Evolutionary conservation across 2,113 vertebrate species (phyloP), one percentile per base, ranked within the genome.

Genomic region (Xiphorhynchus elegans): DNA sequence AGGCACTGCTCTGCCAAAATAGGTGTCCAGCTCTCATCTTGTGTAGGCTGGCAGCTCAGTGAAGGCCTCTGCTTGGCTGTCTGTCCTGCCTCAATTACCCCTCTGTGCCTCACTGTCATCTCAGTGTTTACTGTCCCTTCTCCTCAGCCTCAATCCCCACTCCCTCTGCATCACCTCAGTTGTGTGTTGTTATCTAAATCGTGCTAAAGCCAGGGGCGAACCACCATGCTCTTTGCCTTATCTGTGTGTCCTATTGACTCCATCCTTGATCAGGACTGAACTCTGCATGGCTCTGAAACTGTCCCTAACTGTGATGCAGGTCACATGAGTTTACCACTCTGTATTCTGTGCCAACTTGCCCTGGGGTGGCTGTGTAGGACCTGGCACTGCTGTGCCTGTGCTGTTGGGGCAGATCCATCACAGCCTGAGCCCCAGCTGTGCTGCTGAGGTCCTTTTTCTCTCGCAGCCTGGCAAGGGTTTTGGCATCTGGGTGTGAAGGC

Each of bases 191-290:
- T n/a, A 58, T 53, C 46, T 75, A 20, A 74, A 8, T 58, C 12
- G 8, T 16, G 25, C 37, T 26, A 53, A 24, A 75, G 19, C 19
- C 6, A 28, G 11, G 17, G 26, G 21, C 1, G 2, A 77, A 26
- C n/a, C 5, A 19, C 19, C 2, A 20, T 0, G 0, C 16, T 73
- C 52, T 82, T 70, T 49, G 31, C n/a, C 46, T 21, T 37, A 37
- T 50, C 39, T 1, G 0, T 19, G 46, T 3, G 1, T 49, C 39
- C 2, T 16, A 1, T 49, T 69, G 37, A 62, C 2, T 20, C 18
- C 8, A 3, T 3, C 15, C 25, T 55, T 82, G 17, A 23, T 37
- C n/a, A 56, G 42, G 39, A 64, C 18, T 49, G 5, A 68, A 13
- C 10, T 70, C 53, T 39, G 21, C 33, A 4, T 29, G 40, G 10